Base-by-base conservation (phyloP, 1,140 invertebrate genomes). In the Zaprionus vittiger region DNA sequence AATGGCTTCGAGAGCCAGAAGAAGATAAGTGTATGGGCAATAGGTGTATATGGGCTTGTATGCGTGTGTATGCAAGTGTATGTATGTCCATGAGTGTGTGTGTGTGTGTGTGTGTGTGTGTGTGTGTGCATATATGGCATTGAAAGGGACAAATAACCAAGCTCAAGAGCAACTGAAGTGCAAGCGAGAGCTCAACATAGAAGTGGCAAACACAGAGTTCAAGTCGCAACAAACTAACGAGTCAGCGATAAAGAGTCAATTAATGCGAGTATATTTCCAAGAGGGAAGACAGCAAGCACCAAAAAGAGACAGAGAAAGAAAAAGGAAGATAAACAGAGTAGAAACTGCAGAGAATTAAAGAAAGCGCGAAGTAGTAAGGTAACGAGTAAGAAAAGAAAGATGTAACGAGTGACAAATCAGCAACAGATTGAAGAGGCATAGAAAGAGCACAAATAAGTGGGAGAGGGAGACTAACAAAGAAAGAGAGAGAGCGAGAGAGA, bases 151-250 rank as follows among this genome's bases (percentile, higher is more conserved):
- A n/a, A 52, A 34, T 49, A 41, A 61, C 60, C 56, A 38, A 41
- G 34, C 52, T 72, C 61, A 65, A 65, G 52, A 47, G 61, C 26
- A 57, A 15, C 61, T 52, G 12, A 52, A 52, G 47, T 52, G 47
- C 11, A 20, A 5, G 41, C n/a, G 6, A 47, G 41, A 52, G 47
- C 6, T 2, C 54, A 55, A 26, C 2, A 6, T 41, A 52, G 41
- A n/a, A 61, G 11, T n/a, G 20, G 20, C 47, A 52, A 52, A 52
- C 1, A 15, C 38, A 41, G 15, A 14, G 38, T 41, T 41, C 38
- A 41, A 41, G 38, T 41, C 31, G 31, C 31, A 11, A 34, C 41
- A 47, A 17, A 47, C 7, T 11, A 47, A 17, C n/a, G 41, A 47
- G 41, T 17, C 1, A 1, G 6, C 2, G n/a, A 47, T 17, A 9